Base-by-base conservation (phyloP, 2,797 vertebrate genomes). In the Tarsius wallacei region DNA sequence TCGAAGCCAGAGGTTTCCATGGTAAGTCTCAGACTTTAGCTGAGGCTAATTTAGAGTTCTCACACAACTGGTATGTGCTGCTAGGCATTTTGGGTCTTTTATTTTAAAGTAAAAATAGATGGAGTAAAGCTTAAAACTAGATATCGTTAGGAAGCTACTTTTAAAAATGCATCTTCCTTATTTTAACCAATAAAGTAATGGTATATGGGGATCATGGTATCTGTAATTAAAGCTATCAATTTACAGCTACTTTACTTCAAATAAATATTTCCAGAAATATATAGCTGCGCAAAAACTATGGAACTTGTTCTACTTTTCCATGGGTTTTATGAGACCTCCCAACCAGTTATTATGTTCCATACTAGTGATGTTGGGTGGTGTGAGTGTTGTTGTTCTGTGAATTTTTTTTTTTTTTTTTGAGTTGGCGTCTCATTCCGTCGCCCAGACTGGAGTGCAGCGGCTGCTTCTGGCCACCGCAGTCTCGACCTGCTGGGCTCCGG, bases 1-100 rank as follows among this genome's bases (percentile, higher is more conserved):
- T 78, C 76, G 87, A 92, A 91, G 88, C 76, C 47, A 77, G 95
- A 87, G 74, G 94, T 86, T 87, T 90, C 51, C 53, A 8, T 33
- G 59, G 87, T 84, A 82, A 22, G 87, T 93, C 96, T 96, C 73
- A 74, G 96, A 16, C 86, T 92, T 82, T 96, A 21, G 68, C 92
- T 96, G 91, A 71, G 94, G 76, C 36, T 97, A 94, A 98, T 96
- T 89, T 94, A 93, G 91, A 31, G 84, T 80, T 74, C 53, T 91
- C 80, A 84, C 26, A 97, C 74, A 94, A 68, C 70, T 81, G 64
- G 13, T 80, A 19, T 7, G 11, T 73, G 74, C 8, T 86, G 57
- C 33, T 57, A 84, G 89, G 42, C n/a, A 51, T 84, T 84, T 31
- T 33, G 55, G 14, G 64, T 92, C 57, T 93, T 97, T 97, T 76